Conservation (phyloP, 2,888 invertebrate species). For the Rhynchonema sp. region DNA sequence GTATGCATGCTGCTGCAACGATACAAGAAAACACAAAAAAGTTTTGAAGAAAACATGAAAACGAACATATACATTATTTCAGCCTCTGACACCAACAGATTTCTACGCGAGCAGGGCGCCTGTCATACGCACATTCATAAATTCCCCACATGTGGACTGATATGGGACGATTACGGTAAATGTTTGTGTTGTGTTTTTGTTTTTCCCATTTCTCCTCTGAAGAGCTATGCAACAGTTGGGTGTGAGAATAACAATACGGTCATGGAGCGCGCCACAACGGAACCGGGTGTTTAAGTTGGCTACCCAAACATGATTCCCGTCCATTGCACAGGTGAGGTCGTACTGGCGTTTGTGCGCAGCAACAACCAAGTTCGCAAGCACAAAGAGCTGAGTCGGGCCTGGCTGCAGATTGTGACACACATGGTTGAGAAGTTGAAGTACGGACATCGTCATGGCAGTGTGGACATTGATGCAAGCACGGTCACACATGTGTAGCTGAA, state of each 20-base stretch:
- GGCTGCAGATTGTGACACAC: background rate
- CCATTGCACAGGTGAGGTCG: background rate
- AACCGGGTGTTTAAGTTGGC: too few species aligned
- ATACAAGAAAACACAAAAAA: too few species aligned
- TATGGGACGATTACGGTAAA: background rate
- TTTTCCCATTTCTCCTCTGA: too few species aligned
- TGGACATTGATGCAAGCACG: too few species aligned
- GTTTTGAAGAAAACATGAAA: too few species aligned
- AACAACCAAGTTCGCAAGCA: background rate
- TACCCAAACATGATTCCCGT: too few species aligned
- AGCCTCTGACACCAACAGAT: too few species aligned
- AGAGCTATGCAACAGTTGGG: too few species aligned
- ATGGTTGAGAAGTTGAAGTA: background rate
- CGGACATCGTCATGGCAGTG: background rate
- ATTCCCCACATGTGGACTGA: background rate
- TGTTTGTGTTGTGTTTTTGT: background rate
- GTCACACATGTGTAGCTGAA: too few species aligned
- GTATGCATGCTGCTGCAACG: background rate
- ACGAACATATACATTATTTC: too few species aligned
- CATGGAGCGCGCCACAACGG: too few species aligned
- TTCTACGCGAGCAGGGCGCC: background rate
- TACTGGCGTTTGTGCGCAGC: background rate
- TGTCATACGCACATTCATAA: background rate
- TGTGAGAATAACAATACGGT: too few species aligned
- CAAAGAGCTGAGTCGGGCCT: background rate